Evolutionary conservation across 2,888 invertebrate genomes (phyloP).

Genomic region (Eubasilissa splendida): DNA sequence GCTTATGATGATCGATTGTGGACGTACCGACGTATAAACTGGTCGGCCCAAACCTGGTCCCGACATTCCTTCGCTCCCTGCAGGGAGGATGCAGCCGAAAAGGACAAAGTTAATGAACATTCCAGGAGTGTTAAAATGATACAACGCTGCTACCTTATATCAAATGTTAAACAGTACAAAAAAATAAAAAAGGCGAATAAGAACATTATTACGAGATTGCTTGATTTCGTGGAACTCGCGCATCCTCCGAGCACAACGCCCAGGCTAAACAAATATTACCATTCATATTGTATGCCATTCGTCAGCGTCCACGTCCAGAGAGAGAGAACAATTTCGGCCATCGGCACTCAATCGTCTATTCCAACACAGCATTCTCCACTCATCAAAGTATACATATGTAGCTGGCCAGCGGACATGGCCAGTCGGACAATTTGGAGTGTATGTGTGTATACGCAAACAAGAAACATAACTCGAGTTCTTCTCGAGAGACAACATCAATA

Average conservation of each 20-base stretch:
- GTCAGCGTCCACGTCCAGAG: neutral
- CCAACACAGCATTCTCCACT: neutral
- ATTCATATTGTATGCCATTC: slow-evolving; percentile 10
- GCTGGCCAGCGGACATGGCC: slow-evolving; percentile 29
- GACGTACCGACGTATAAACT: slow-evolving; percentile 1
- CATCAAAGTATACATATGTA: neutral
- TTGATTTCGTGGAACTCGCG: slow-evolving; percentile 6
- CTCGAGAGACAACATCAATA: slow-evolving; percentile 51
- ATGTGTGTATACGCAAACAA: slow-evolving; percentile 40
- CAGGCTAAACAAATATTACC: slow-evolving; percentile 27
- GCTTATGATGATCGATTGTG: slow-evolving; percentile 48
- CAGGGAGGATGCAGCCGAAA: neutral
- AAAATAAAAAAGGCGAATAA: no score
- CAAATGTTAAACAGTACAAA: neutral
- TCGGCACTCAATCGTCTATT: neutral
- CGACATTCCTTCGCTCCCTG: neutral
- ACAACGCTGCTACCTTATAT: no score
- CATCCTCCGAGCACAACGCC: neutral
- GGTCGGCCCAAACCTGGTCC: slow-evolving; percentile 14
- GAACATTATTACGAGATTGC: no score
- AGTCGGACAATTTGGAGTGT: slow-evolving; percentile 16
- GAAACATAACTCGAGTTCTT: slow-evolving; percentile 47
- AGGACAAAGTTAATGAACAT: slow-evolving; percentile 1
- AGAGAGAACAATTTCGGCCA: neutral
- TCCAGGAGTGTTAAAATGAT: neutral